Conservation (phyloP, 2,797 vertebrate genomes). For the Acanthopagrus latus region DNA sequence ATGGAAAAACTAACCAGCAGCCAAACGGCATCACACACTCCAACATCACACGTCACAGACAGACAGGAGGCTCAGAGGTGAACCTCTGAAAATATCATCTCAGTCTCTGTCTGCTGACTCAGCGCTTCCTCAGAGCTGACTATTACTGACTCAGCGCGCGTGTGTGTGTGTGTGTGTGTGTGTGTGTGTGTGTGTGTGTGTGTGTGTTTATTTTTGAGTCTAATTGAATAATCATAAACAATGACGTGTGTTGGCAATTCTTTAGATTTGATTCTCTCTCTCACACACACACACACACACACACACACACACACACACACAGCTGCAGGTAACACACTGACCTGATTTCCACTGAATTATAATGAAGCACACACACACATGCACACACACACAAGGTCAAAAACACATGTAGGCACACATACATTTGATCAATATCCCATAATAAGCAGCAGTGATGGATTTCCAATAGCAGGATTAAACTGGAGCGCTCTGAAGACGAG, state of each 20-base stretch:
- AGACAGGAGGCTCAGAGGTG: constrained; percentile 6
- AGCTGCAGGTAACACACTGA: constrained; percentile 12
- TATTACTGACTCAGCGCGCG: constrained; percentile 38
- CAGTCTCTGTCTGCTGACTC: constrained; percentile 48
- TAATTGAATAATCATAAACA: constrained; percentile 33
- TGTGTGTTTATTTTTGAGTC: constrained; percentile 18
- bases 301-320: not conserved
- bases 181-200: constrained; percentile 14
- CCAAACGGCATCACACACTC: too few relatives aligned
- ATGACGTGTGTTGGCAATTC: constrained; percentile 12
- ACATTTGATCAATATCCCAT: constrained; percentile 35
- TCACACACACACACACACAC: not conserved
- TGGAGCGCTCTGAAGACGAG: not conserved
- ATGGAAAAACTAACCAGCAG: too few relatives aligned
- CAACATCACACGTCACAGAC: too few relatives aligned
- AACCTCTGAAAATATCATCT: constrained; percentile 33
- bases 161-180: constrained; percentile 10
- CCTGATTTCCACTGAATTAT: constrained; percentile 5
- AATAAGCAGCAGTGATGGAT: constrained; percentile 50
- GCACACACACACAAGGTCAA: constrained; percentile 19
- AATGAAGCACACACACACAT: not conserved
- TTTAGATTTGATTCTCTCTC: constrained; percentile 30
- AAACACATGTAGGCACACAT: not conserved
- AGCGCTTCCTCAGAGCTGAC: constrained; percentile 25
- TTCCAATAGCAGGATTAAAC: constrained; percentile 29